phyloP scores from a whole-genome alignment of 2,113 vertebrate species.

The Galbula dea region DNA sequence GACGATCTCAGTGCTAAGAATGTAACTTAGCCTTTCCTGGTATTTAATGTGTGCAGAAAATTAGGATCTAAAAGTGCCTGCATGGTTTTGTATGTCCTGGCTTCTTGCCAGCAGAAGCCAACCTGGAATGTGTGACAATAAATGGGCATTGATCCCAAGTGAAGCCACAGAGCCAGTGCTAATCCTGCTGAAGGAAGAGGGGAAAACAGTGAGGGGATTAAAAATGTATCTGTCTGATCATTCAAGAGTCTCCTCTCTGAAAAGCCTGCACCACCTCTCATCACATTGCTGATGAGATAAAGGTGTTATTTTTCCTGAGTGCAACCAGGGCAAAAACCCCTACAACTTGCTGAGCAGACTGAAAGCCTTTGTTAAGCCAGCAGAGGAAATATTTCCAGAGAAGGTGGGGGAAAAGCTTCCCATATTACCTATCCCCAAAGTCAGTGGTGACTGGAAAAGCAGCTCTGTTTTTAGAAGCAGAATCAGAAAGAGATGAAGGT shows the following conservation, averaged over 20 bases:
- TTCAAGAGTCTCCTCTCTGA: not conserved
- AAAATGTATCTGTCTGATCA: not conserved
- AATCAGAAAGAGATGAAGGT: not conserved
- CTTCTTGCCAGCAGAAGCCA: not conserved
- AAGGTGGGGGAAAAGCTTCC: not conserved
- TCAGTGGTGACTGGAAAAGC: not conserved
- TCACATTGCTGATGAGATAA: not conserved
- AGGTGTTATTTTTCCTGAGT: not conserved
- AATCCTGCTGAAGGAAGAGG: not conserved
- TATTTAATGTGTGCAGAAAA: not conserved
- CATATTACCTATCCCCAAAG: not conserved
- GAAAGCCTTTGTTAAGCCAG: constrained; percentile 5
- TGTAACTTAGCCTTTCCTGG: not conserved
- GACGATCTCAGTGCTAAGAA: not conserved
- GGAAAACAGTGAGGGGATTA: not conserved
- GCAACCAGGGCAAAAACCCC: not conserved
- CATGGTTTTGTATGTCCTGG: not conserved
- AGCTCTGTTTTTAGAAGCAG: not conserved
- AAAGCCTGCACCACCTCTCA: not conserved
- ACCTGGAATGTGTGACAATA: not conserved
- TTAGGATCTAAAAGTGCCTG: not conserved
- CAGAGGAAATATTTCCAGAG: not conserved
- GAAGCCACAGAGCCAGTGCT: not conserved
- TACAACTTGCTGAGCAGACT: not conserved
- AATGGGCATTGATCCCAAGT: not conserved